Percentiles rank a stretch among this genome's conserved stretches.
These are phyloP conservation scores for Sphaeridia pumilis DNA, from an alignment of 2,888 invertebrate species.

Conservation along the genomic window DNA sequence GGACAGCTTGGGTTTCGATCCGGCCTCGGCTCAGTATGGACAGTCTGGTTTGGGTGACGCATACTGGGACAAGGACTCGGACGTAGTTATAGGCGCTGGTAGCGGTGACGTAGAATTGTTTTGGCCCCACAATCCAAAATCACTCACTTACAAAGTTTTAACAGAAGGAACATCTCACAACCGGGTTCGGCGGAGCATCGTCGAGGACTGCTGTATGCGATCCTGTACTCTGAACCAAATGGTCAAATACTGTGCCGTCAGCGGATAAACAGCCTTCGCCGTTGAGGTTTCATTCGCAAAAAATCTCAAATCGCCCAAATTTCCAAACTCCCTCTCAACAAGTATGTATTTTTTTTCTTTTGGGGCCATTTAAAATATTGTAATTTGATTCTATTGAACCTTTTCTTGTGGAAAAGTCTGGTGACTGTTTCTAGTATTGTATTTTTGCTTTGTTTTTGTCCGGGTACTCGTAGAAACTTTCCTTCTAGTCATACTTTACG, in stretches of 20 bases:
- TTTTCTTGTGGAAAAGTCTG: too few species aligned
- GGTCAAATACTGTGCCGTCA: conserved; percentile 11
- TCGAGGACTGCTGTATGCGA: conserved; percentile 11
- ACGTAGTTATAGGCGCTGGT: too few species aligned
- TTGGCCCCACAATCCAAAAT: conserved; percentile 13
- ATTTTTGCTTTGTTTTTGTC: too few species aligned
- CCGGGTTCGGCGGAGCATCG: conserved; percentile 10
- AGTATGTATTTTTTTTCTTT: background rate
- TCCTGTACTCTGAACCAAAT: conserved; percentile 12
- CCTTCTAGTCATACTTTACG: too few species aligned
- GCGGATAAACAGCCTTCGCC: background rate
- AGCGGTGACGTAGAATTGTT: conserved; percentile 9
- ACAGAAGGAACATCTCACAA: conserved; percentile 13
- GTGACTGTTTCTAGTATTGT: too few species aligned
- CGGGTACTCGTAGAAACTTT: too few species aligned
- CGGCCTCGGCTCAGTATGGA: background rate
- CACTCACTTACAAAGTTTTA: conserved; percentile 11
- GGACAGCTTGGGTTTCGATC: background rate
- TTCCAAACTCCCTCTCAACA: background rate
- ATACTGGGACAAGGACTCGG: conserved; percentile 15
- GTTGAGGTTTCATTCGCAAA: background rate
- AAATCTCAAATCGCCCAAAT: background rate
- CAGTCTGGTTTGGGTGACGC: conserved; percentile 1
- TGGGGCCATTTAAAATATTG: background rate
- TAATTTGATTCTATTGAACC: too few species aligned